A percentile compares a stretch with the other conserved stretches of the same genome.
Evolutionary conservation across 2,888 invertebrate genomes (phyloP).

Genomic region (Clanis bilineata): DNA sequence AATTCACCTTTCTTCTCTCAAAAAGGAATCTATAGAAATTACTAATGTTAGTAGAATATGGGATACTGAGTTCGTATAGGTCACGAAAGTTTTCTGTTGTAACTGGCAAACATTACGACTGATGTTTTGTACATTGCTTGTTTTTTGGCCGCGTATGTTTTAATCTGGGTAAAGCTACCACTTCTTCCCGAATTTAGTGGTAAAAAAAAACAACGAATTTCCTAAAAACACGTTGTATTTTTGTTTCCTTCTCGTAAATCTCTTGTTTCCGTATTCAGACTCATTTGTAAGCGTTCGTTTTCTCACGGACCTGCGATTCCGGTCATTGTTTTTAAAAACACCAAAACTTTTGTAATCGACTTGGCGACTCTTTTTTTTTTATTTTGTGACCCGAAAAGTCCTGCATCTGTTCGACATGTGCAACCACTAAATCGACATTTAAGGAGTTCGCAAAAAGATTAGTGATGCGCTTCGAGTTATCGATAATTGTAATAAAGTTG

Average conservation of each 20-base stretch:
- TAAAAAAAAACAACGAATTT: no score
- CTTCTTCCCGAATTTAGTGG: no score
- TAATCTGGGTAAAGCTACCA: no score
- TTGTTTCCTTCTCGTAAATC: not conserved
- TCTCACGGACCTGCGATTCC: conserved; percentile 18
- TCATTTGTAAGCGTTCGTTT: conserved; percentile 8
- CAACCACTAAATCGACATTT: conserved; percentile 63
- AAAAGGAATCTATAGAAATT: no score
- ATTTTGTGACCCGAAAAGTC: conserved; percentile 44
- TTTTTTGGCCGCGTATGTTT: no score
- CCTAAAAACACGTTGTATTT: not conserved
- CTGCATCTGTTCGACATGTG: conserved; percentile 74
- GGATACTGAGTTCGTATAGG: no score
- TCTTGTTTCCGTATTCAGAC: conserved; percentile 1
- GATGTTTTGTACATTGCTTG: no score
- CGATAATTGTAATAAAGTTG: conserved; percentile 24
- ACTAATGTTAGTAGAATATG: no score
- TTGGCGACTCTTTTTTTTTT: conserved; percentile 49
- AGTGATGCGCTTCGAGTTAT: conserved; percentile 40
- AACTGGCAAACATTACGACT: no score
- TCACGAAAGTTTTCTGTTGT: no score
- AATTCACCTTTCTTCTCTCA: no score
- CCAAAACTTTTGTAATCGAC: conserved; percentile 45
- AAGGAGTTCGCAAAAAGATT: conserved; percentile 61
- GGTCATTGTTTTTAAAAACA: conserved; percentile 61